These are phyloP conservation scores for Lutraria lutraria DNA, from an alignment of 2,888 invertebrate genomes.

Conservation along the genomic window DNA sequence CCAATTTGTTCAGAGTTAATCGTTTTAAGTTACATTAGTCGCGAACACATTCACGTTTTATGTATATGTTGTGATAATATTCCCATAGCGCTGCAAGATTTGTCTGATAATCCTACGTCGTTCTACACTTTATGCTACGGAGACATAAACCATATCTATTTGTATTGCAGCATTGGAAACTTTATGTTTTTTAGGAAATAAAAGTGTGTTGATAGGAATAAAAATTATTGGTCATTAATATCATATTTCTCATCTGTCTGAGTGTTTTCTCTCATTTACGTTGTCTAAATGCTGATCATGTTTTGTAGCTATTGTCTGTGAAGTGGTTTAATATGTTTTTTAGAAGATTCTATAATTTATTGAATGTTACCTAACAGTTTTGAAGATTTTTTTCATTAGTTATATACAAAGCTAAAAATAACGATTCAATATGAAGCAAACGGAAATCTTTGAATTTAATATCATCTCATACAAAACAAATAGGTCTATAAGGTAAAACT, in stretches of 20 bases:
- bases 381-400: neutral
- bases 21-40: neutral
- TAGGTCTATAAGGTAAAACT: too few species aligned
- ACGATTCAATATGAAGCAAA: too few species aligned
- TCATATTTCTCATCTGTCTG: neutral
- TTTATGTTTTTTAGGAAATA: neutral
- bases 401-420: too few species aligned
- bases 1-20: neutral
- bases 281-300: neutral
- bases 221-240: conserved; percentile 3
- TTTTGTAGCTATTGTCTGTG: neutral
- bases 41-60: neutral
- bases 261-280: neutral
- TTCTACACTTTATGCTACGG: neutral
- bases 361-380: neutral
- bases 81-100: neutral
- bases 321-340: neutral
- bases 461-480: too few species aligned
- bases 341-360: neutral
- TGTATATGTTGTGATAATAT: too few species aligned
- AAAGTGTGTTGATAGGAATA: neutral
- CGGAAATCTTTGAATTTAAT: too few species aligned
- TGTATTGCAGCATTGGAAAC: neutral
- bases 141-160: neutral
- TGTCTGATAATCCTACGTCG: neutral